A percentile compares a stretch with the other conserved stretches of the same genome.
Conservation (phyloP, 2,888 invertebrate species). For the Sisyra nigra region DNA sequence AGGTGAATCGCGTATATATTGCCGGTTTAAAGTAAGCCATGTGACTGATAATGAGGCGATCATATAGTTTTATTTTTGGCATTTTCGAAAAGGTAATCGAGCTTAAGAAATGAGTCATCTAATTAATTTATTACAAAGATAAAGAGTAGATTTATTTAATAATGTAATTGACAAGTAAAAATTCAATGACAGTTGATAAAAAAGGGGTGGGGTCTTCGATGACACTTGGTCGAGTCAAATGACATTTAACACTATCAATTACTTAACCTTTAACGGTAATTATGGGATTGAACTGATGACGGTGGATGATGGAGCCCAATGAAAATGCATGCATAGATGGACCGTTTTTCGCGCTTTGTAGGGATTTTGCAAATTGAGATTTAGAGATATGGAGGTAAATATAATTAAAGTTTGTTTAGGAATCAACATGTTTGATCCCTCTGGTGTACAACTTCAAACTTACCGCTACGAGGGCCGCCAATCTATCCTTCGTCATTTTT, state of each 20-base stretch:
- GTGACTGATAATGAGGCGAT: no score
- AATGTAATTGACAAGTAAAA: background rate
- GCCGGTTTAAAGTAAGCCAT: no score
- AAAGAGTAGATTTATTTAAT: no score
- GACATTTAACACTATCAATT: constrained; percentile 8
- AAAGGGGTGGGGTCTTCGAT: constrained; percentile 21
- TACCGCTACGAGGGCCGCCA: constrained; percentile 91
- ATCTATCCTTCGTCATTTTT: constrained; percentile 92
- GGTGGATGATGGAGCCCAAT: background rate
- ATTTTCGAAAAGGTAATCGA: no score
- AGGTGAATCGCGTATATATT: no score
- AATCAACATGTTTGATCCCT: constrained; percentile 12
- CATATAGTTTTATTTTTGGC: no score
- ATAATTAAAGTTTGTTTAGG: background rate
- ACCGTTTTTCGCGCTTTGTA: background rate
- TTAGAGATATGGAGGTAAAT: constrained; percentile 3
- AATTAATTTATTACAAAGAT: no score
- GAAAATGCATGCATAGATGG: background rate
- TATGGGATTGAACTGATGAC: background rate
- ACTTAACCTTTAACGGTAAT: constrained; percentile 9
- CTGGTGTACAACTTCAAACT: constrained; percentile 23
- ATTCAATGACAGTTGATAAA: constrained; percentile 8
- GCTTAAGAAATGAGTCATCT: no score
- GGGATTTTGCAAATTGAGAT: no score
- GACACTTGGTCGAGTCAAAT: constrained; percentile 14